Conservation (phyloP, 2,797 vertebrate species). For the Melopsittacus undulatus region DNA sequence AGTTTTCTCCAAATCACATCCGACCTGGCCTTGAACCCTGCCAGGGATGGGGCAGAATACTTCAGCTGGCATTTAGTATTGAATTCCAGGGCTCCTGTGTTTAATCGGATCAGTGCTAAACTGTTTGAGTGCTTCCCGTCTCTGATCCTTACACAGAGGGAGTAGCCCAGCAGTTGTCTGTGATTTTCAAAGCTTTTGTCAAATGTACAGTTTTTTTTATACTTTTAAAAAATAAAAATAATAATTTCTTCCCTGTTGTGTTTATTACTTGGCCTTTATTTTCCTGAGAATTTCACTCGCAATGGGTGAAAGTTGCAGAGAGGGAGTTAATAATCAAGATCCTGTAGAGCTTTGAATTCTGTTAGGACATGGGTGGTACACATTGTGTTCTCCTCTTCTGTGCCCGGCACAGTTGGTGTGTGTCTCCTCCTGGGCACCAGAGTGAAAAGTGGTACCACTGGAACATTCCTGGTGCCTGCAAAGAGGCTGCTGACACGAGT, state of each 20-base stretch:
- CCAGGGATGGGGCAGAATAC: neutral
- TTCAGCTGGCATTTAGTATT: neutral
- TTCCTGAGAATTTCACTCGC: too few species aligned
- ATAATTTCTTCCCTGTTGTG: too few species aligned
- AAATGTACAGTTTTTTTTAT: constrained; percentile 45
- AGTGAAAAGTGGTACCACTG: neutral
- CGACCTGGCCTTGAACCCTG: too few species aligned
- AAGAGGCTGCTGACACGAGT: neutral
- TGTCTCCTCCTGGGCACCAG: neutral
- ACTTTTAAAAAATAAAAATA: constrained; percentile 9
- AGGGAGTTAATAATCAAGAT: too few species aligned
- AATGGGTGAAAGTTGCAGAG: too few species aligned
- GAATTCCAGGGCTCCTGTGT: neutral
- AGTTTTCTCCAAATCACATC: too few species aligned
- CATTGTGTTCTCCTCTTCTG: neutral
- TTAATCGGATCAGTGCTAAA: neutral
- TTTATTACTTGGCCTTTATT: too few species aligned
- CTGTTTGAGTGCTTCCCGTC: neutral
- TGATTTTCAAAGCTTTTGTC: constrained; percentile 7
- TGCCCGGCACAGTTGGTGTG: neutral
- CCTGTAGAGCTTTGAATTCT: too few species aligned
- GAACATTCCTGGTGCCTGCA: neutral
- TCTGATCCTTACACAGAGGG: neutral
- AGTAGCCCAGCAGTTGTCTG: neutral
- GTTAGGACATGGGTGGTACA: too few species aligned